phyloP scores from a whole-genome alignment of 2,113 vertebrate genomes.

The Carlito syrichta region DNA sequence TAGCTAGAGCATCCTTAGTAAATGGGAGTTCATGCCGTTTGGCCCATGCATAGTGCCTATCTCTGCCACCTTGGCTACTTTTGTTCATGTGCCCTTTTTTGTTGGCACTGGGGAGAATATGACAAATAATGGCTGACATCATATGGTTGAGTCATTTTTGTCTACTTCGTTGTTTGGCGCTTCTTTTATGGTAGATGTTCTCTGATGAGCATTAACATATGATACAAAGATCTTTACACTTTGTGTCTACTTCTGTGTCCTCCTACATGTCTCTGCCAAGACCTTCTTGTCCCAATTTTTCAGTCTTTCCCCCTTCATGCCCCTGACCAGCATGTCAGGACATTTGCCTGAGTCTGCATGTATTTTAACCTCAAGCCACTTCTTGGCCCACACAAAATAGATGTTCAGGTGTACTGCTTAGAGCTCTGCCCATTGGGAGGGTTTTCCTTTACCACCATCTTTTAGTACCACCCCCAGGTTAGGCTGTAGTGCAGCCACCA shows the following conservation, averaged over 20 bases:
- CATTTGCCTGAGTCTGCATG: neutral
- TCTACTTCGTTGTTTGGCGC: neutral
- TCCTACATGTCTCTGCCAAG: neutral
- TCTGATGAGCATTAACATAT: neutral
- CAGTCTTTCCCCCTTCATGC: neutral
- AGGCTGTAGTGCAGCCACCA: neutral
- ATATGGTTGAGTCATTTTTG: neutral
- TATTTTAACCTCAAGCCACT: neutral
- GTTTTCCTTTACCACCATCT: neutral
- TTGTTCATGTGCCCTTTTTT: neutral
- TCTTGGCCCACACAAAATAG: neutral
- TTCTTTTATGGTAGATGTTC: neutral
- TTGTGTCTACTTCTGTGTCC: neutral
- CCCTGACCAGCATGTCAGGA: neutral
- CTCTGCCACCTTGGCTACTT: neutral
- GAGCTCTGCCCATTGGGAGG: neutral
- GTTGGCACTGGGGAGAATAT: neutral
- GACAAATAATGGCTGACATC: neutral
- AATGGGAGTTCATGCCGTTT: neutral
- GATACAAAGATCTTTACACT: neutral
- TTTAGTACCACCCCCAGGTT: neutral
- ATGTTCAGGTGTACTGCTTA: neutral
- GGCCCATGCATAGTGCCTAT: neutral
- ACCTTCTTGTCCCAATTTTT: neutral
- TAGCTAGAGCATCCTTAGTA: neutral